Base-by-base conservation (phyloP, 1,140 invertebrate genomes). In the Bradysia coprophila region DNA sequence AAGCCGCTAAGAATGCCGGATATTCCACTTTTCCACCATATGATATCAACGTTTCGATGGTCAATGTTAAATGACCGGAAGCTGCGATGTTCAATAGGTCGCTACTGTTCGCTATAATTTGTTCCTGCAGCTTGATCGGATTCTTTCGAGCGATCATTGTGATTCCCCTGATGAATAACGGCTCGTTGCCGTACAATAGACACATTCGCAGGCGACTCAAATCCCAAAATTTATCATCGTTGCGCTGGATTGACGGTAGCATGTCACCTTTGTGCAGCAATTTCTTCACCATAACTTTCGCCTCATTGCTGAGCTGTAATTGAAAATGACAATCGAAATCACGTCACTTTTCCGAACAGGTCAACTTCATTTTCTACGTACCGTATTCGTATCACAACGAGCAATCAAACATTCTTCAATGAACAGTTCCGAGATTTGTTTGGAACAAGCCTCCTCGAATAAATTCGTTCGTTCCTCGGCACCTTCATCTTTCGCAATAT, bases 151-250 rank as follows among this genome's bases (percentile, higher is more conserved):
- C 32, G 32, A 34, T 34, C 13, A 34, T 15, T 34, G n/a, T 34
- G 5, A 34, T 15, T 5, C 4, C 32, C 3, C 18, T 34, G 5
- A 34, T 34, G 18, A 34, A 34, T 13, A 34, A 16, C 32, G 32
- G 3, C 11, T 34, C 32, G 18, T 34, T 34, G n/a, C 32, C 32
- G 18, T 34, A 34, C 4, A 34, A 16, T 4, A 34, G 32, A 34
- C 32, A 34, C 32, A 34, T 34, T 34, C 32, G 32, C n/a, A 34
- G 32, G 18, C 32, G 32, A 11, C 32, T 34, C n/a, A 34, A 34
- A 11, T 34, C 32, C 32, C 32, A 34, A 34, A 34, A 34, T 34
- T 34, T 34, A 34, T 34, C 32, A 34, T 34, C 32, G 32, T 34
- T 16, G 13, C 32, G 32, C 11, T 34, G 32, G 18, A 34, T 34